Base-by-base conservation (phyloP, 2,113 vertebrate genomes). In the Xiphophorus maculatus region DNA sequence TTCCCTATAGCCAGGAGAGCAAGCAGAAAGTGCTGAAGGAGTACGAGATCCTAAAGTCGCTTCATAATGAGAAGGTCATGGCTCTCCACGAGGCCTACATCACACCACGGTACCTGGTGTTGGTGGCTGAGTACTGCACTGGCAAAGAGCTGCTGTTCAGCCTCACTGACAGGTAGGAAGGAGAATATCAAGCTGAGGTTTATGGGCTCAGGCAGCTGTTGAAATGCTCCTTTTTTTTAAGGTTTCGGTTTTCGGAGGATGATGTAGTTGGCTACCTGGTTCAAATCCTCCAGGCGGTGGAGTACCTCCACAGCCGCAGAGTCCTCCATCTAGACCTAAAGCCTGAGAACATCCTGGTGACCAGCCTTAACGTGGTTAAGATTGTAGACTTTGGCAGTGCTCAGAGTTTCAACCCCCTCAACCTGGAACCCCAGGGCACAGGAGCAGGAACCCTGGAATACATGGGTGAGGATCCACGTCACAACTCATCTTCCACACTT, bases 161-260 rank as follows among this genome's bases (percentile, higher is more conserved):
- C 86, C 96, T 98, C 0, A 93, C 96, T 3, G 98, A 99, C 91
- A 97, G 97, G 98, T 94, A 30, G 25, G 63, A 63, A 14, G 29
- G 2, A 7, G 63, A 2, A 9, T 12, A 25, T 65, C 62, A 63
- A 4, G 65, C 64, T 35, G 14, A 77, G 22, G 32, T 13, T 54
- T 30, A 65, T 63, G 63, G 40, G 66, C 68, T 44, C 60, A 40
- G n/a, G 27, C 14, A 28, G 12, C 22, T 25, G 17, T 58, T 67
- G 11, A 54, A 10, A 37, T 17, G n/a, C 14, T 33, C 25, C 17
- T 48, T 4, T 25, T n/a, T 35, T 60, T 32, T 15, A 69, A 99
- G 98, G 91, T 98, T 98, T 84, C 96, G 97, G 63, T 99, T 98
- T 84, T 98, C 98, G 0, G 98, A 99, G 89, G 98, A 99, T 0